phyloP scores from a whole-genome alignment of 2,888 invertebrate genomes.

The Callosobruchus maculatus region DNA sequence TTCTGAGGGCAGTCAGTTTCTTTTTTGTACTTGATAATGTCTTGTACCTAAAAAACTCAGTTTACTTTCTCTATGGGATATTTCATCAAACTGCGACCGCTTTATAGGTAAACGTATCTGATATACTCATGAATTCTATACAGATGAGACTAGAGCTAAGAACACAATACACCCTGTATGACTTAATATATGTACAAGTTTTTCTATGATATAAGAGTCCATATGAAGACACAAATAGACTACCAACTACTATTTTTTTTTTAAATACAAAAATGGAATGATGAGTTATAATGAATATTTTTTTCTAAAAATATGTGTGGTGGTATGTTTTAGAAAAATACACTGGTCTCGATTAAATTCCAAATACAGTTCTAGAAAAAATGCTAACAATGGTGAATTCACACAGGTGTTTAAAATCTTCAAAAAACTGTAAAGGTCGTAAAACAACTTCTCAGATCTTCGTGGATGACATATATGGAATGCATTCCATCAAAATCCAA shows the following conservation, averaged over 20 bases:
- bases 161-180: constrained; percentile 15
- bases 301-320: neutral
- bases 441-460: neutral
- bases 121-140: constrained; percentile 8
- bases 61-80: too few species aligned
- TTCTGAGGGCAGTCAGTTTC: too few species aligned
- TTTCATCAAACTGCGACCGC: neutral
- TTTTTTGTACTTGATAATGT: too few species aligned
- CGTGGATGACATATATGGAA: too few species aligned
- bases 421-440: neutral
- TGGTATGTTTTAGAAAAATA: neutral
- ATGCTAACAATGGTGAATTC: neutral
- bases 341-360: neutral
- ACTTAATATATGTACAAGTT: constrained; percentile 14
- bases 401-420: neutral
- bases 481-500: too few species aligned
- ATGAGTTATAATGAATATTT: neutral
- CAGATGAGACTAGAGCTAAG: constrained; percentile 18
- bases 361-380: neutral
- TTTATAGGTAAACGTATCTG: neutral
- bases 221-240: neutral
- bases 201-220: constrained; percentile 20
- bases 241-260: neutral
- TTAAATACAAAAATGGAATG: constrained; percentile 4
- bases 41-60: too few species aligned